Evolutionary conservation across 2,113 vertebrate genomes (phyloP).

Genomic region (Hassar affinis): DNA sequence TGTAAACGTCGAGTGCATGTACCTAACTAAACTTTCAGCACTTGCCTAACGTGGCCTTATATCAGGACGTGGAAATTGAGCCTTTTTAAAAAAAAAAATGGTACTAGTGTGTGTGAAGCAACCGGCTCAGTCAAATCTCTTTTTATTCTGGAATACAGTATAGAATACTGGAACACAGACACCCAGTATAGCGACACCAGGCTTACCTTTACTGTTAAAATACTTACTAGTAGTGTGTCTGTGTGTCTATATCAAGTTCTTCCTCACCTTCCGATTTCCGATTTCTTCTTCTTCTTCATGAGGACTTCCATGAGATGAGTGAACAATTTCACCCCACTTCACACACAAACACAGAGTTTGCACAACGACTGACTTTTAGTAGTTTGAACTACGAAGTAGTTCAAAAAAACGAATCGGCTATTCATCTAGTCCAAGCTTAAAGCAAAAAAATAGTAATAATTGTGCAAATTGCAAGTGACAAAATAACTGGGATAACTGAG

Average conservation of each 20-base stretch:
- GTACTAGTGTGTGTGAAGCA: background rate
- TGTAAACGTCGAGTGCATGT: slow-evolving; percentile 22
- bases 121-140: slow-evolving; percentile 1
- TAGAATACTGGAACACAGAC: no score
- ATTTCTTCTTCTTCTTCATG: background rate
- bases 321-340: background rate
- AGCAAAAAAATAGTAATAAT: no score
- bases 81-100: background rate
- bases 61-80: background rate
- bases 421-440: background rate
- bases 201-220: slow-evolving; percentile 11
- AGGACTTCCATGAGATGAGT: background rate
- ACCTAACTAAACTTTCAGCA: slow-evolving; percentile 4
- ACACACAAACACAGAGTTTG: background rate
- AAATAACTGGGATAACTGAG: no score
- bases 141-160: background rate
- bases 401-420: background rate
- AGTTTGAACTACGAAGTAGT: background rate
- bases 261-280: background rate
- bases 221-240: slow-evolving; percentile 15
- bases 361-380: background rate
- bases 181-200: background rate
- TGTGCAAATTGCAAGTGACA: background rate
- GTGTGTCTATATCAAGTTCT: slow-evolving; percentile 19
- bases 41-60: slow-evolving; percentile 46